Percentiles rank a stretch among this genome's conserved stretches.
Evolutionary conservation across 2,888 invertebrate species (phyloP).

Genomic region (Hofmannophila pseudospretella): DNA sequence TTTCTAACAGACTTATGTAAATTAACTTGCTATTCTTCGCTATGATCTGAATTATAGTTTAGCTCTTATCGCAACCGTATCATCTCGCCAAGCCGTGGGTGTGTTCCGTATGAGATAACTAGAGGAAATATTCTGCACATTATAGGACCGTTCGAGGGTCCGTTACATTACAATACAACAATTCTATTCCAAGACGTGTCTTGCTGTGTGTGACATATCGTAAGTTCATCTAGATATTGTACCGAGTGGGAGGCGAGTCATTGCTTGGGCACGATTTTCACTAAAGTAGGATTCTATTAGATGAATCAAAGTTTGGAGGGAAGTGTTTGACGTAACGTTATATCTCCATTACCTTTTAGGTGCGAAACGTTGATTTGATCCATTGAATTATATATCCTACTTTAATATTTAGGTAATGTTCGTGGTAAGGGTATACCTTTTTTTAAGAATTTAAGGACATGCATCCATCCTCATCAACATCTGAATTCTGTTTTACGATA

Average conservation of each 20-base stretch:
- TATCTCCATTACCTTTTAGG: no score
- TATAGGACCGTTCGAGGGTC: slow-evolving; percentile 2
- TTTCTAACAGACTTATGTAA: slow-evolving; percentile 25
- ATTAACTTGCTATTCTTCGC: slow-evolving; percentile 26
- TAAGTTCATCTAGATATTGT: neutral
- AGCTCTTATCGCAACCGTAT: slow-evolving; percentile 19
- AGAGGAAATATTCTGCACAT: slow-evolving; percentile 3
- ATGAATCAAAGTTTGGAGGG: no score
- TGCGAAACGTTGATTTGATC: no score
- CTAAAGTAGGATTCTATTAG: no score
- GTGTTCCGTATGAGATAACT: slow-evolving; percentile 2
- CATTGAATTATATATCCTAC: no score
- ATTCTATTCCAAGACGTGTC: neutral
- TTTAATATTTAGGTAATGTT: no score
- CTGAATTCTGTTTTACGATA: no score
- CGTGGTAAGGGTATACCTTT: no score
- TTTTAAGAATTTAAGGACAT: no score
- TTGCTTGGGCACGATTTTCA: no score
- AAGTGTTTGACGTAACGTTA: no score
- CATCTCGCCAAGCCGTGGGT: slow-evolving; percentile 3
- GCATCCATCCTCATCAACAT: no score
- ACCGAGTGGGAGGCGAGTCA: neutral
- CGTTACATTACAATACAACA: slow-evolving; percentile 3
- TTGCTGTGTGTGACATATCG: neutral
- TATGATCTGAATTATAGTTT: slow-evolving; percentile 23